phyloP scores from a whole-genome alignment of 92 coral and sea anemone genomes.

The Pocillopora meandrina region DNA sequence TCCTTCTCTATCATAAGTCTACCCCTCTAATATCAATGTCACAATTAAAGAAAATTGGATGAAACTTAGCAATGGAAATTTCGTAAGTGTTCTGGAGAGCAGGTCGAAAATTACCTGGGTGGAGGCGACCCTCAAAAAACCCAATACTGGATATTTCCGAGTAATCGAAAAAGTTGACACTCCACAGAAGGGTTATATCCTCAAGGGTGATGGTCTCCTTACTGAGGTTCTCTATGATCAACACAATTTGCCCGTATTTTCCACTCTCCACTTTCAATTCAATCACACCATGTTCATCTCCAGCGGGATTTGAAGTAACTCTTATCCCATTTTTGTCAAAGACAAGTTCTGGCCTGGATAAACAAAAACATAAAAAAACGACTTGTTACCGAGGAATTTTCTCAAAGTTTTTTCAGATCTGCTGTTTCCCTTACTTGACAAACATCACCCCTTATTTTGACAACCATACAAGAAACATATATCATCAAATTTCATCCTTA shows the following conservation, averaged over 20 bases:
- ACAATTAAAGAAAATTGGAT: too few species aligned
- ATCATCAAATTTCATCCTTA: too few species aligned
- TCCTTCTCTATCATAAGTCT: too few species aligned
- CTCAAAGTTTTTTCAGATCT: too few species aligned
- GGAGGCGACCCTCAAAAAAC: constrained; percentile 16
- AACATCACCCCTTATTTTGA: too few species aligned
- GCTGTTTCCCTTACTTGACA: too few species aligned
- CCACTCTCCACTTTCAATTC: constrained; percentile 43
- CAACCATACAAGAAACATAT: too few species aligned
- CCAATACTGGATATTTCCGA: constrained; percentile 47
- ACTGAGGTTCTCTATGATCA: constrained; percentile 47
- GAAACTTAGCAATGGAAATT: too few species aligned
- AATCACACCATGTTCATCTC: constrained; percentile 67
- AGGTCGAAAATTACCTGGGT: constrained; percentile 37
- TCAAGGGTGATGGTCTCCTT: constrained; percentile 4
- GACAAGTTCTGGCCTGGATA: constrained; percentile 56
- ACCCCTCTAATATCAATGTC: too few species aligned
- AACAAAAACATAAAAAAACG: too few species aligned
- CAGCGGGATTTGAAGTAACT: constrained; percentile 59
- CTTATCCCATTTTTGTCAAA: constrained; percentile 56
- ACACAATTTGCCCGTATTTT: constrained; percentile 21
- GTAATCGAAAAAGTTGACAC: constrained; percentile 65
- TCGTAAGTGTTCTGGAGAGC: background rate
- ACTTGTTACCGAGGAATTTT: too few species aligned
- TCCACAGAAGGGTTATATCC: constrained; percentile 65